A percentile compares a stretch with the other conserved stretches of the same genome.
Conservation (phyloP, 1,140 invertebrate genomes). For the Procambarus clarkii region DNA sequence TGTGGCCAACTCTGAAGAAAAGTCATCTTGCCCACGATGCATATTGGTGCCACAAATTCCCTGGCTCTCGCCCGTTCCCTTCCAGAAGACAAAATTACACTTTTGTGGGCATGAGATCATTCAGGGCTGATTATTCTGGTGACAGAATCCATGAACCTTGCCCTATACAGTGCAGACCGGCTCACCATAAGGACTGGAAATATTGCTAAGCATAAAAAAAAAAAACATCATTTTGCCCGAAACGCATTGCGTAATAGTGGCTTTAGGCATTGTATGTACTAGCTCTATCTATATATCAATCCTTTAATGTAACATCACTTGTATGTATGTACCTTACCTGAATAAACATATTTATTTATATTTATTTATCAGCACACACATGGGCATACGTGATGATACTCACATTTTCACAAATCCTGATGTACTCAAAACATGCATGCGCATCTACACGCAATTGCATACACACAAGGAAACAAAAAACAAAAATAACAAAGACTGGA, state of each 20-base stretch:
- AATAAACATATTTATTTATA: no score
- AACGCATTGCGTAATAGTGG: no score
- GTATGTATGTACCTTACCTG: no score
- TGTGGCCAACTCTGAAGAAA: conserved; percentile 52
- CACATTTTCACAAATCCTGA: background rate
- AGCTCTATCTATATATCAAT: no score
- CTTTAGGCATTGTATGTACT: no score
- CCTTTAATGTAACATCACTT: no score
- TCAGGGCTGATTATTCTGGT: background rate
- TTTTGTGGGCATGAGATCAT: conserved; percentile 51
- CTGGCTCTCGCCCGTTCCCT: conserved; percentile 52
- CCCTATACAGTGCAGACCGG: conserved; percentile 38
- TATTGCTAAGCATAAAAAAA: conserved; percentile 20
- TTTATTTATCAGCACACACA: no score
- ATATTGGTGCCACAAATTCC: conserved; percentile 43
- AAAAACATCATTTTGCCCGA: no score
- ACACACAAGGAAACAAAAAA: background rate
- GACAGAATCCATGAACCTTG: conserved; percentile 32
- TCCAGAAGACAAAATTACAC: conserved; percentile 17
- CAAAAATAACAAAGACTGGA: background rate
- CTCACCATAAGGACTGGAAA: conserved; percentile 37
- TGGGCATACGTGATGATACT: no score
- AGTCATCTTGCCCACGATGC: conserved; percentile 52
- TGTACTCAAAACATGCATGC: background rate
- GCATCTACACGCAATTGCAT: background rate